Evolutionary conservation across 1,140 invertebrate species (phyloP).

Genomic region (Asbolus verrucosus): DNA sequence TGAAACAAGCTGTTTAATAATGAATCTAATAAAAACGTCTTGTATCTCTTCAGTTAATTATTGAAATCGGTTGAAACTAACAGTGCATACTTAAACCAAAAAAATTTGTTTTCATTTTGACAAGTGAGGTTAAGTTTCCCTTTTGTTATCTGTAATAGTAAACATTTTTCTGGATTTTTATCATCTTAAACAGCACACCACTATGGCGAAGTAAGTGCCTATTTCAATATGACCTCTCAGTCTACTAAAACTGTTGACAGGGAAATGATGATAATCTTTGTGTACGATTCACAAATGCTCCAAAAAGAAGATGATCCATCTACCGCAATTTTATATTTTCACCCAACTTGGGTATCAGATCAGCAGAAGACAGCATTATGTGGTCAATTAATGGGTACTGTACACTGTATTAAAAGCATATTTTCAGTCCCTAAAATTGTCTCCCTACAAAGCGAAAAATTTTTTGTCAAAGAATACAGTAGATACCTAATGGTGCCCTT

Average conservation of each 20-base stretch:
- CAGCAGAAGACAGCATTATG: slow-evolving; percentile 82
- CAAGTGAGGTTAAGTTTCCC: slow-evolving; percentile 29
- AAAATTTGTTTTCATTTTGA: neutral
- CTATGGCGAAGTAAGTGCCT: slow-evolving; percentile 35
- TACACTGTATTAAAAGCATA: slow-evolving; percentile 79
- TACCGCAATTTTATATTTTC: slow-evolving; percentile 87
- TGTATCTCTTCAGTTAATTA: too few relatives aligned
- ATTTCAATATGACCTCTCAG: neutral
- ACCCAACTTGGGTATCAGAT: slow-evolving; percentile 87
- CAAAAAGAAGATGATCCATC: slow-evolving; percentile 85
- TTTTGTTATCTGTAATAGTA: too few relatives aligned
- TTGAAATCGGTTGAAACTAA: neutral
- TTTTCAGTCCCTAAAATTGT: slow-evolving; percentile 81
- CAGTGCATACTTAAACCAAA: neutral
- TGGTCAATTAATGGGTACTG: slow-evolving; percentile 85
- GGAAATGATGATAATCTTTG: slow-evolving; percentile 89
- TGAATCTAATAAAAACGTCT: too few relatives aligned
- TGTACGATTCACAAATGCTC: slow-evolving; percentile 85
- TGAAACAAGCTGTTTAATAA: too few relatives aligned
- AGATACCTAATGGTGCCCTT: slow-evolving; percentile 82
- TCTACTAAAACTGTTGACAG: slow-evolving; percentile 66
- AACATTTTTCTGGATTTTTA: neutral
- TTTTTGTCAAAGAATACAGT: slow-evolving; percentile 82
- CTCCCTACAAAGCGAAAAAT: slow-evolving; percentile 85
- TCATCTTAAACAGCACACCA: neutral